Evolutionary conservation across 2,888 invertebrate species (phyloP).

Genomic region (Heliconius cydno): DNA sequence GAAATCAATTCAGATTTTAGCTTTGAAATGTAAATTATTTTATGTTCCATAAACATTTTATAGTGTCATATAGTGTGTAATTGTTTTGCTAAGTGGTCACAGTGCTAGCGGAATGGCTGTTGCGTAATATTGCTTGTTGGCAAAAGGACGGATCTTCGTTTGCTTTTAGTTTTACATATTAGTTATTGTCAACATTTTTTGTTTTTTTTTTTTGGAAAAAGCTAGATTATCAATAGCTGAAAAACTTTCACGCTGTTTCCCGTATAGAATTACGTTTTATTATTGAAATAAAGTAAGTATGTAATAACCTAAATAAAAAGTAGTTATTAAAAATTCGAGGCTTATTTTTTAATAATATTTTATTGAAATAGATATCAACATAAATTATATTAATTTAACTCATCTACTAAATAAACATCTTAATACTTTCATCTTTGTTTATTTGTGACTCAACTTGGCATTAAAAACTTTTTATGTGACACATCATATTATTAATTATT

Average conservation of each 20-base stretch:
- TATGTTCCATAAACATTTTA: constrained; percentile 52
- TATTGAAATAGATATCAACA: too few relatives aligned
- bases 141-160: constrained; percentile 30
- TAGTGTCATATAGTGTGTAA: constrained; percentile 49
- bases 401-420: background rate
- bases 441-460: background rate
- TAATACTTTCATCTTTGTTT: background rate
- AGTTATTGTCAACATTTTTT: background rate
- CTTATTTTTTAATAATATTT: too few relatives aligned
- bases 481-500: background rate
- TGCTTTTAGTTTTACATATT: constrained; percentile 23
- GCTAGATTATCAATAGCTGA: too few relatives aligned
- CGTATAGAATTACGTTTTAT: background rate
- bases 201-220: background rate
- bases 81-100: constrained; percentile 50
- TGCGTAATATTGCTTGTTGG: constrained; percentile 36
- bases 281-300: too few relatives aligned
- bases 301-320: too few relatives aligned
- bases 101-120: constrained; percentile 38
- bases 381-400: background rate
- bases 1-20: constrained; percentile 34
- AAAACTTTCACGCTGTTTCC: too few relatives aligned
- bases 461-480: background rate
- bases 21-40: constrained; percentile 47
- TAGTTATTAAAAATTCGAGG: too few relatives aligned